Conservation (phyloP, 1,140 invertebrate species). For the Leptinotarsa lineolata region DNA sequence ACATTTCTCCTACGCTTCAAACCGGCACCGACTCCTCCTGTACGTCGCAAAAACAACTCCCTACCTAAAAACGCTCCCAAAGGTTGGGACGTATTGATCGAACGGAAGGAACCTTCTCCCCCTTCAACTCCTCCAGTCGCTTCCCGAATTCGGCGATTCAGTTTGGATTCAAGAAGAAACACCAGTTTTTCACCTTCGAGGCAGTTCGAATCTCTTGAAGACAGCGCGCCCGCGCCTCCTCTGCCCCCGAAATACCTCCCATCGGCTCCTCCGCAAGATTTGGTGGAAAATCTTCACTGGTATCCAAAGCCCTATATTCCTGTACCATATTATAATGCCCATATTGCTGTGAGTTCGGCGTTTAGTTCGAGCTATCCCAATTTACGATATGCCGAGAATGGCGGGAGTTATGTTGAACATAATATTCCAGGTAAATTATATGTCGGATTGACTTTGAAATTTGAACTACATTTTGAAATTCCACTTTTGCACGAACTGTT, state of each 20-base stretch:
- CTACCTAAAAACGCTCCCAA: slow-evolving; percentile 29
- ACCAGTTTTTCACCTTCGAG: neutral
- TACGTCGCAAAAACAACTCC: slow-evolving; percentile 30
- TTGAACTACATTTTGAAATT: too few relatives aligned
- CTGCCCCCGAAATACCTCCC: slow-evolving; percentile 34
- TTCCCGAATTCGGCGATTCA: slow-evolving; percentile 2
- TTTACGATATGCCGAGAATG: slow-evolving; percentile 9
- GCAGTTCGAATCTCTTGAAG: neutral
- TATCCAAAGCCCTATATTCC: slow-evolving; percentile 15
- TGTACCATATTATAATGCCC: slow-evolving; percentile 3
- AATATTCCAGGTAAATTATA: neutral
- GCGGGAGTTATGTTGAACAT: neutral
- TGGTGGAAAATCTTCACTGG: slow-evolving; percentile 26
- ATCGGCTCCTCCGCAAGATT: slow-evolving; percentile 35
- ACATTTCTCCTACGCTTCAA: slow-evolving; percentile 43
- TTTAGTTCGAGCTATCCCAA: slow-evolving; percentile 14
- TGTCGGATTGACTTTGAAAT: too few relatives aligned
- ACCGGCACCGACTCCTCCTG: slow-evolving; percentile 41
- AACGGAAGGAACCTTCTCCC: slow-evolving; percentile 30
- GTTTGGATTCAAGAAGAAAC: slow-evolving; percentile 2
- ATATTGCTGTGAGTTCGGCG: slow-evolving; percentile 1
- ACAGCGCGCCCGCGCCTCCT: slow-evolving; percentile 17
- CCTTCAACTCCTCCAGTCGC: slow-evolving; percentile 11
- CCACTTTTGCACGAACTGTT: too few relatives aligned
- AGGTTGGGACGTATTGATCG: slow-evolving; percentile 45